phyloP scores from a whole-genome alignment of 1,140 invertebrate species.

The Palaemon carinicauda region DNA sequence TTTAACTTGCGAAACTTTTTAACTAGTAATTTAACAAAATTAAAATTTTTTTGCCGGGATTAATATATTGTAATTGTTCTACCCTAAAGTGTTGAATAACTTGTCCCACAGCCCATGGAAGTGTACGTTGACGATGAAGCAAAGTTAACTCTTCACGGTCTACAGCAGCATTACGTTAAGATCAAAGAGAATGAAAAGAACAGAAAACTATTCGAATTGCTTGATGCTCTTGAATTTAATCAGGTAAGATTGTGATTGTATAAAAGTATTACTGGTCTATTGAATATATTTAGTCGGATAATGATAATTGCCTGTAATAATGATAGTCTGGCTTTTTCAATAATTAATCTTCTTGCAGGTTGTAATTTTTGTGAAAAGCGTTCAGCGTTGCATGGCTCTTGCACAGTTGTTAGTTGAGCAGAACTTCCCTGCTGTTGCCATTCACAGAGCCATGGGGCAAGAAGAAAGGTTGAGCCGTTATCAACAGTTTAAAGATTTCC shows the following conservation, averaged over 20 bases:
- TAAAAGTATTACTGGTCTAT: too few species aligned
- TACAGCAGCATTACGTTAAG: conserved; percentile 99
- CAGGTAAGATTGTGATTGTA: conserved; percentile 82
- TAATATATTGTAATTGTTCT: too few species aligned
- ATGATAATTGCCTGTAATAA: too few species aligned
- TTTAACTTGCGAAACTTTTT: too few species aligned
- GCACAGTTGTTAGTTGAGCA: conserved; percentile 96
- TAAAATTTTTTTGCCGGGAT: too few species aligned
- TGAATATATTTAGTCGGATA: too few species aligned
- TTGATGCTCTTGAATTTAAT: conserved; percentile 99
- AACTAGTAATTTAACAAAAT: too few species aligned
- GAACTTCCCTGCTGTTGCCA: conserved; percentile 99
- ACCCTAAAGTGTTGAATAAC: too few species aligned
- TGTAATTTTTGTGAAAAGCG: conserved; percentile 99
- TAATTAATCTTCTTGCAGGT: conserved; percentile 72
- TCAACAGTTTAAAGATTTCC: conserved; percentile 99
- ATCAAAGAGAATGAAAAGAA: conserved; percentile 99
- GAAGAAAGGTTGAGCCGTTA: conserved; percentile 97
- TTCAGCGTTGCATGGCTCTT: conserved; percentile 96
- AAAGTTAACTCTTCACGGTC: conserved; percentile 97
- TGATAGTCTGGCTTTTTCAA: too few species aligned
- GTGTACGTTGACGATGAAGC: conserved; percentile 99
- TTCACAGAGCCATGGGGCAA: conserved; percentile 98
- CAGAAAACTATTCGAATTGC: conserved; percentile 97
- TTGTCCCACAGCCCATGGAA: conserved; percentile 89